Base-by-base conservation (phyloP, 2,113 vertebrate genomes). In the Seriola rivoliana region DNA sequence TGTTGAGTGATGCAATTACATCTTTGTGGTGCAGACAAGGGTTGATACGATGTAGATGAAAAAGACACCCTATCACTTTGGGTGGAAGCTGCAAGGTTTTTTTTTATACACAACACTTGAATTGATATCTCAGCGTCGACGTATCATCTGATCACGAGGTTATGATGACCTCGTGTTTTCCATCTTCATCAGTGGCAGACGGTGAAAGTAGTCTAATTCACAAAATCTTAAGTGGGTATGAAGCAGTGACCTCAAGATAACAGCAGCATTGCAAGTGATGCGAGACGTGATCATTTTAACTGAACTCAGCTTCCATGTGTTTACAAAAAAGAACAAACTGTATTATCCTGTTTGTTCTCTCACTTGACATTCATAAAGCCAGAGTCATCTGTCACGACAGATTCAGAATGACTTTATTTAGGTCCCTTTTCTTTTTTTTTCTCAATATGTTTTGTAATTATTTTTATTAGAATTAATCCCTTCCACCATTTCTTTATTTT, bases 1-100 rank as follows among this genome's bases (percentile, higher is more conserved):
- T 94, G 95, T 94, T 95, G 94, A 95, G 94, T 93, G 93, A 94
- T 95, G 94, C 94, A 94, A 95, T 95, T 95, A 95, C 92, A 95
- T 94, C 90, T 92, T 91, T 81, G 85, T 85, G 85, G 86, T 75
- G 81, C 88, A 91, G 92, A 93, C 89, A 66, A 73, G 85, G 72
- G 82, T 89, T 91, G 93, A 96, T 93, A 93, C 8, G 85, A 80
- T 87, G 89, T 84, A 91, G 92, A 94, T 95, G 93, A 93, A 93
- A 91, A 91, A 91, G 91, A 94, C 92, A 92, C 91, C 87, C 50
- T 64, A 91, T 89, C 76, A 85, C 68, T 85, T 76, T 69, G 67
- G 32, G 48, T 88, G 76, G 40, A 83, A 68, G 89, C 68, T 69
- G 69, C 23, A 85, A 88, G 86, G 60, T 55, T 81, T 87, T 42